Conservation (phyloP, 1,140 invertebrate species). For the Neodiprion fabricii region DNA sequence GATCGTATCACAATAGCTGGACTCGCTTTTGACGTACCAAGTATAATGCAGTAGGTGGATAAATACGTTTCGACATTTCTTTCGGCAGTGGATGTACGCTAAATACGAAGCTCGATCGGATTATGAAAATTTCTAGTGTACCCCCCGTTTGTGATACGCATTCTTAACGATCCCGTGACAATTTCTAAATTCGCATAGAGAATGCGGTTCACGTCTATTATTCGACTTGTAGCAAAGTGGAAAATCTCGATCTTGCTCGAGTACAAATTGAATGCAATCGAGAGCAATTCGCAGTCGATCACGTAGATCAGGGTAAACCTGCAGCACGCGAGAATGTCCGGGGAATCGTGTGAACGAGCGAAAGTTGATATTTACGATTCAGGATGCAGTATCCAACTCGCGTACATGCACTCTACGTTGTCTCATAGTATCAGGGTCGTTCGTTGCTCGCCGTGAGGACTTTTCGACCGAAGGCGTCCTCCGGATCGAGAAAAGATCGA, state of each 20-base stretch:
- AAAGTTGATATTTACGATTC: constrained; percentile 38
- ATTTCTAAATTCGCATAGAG: constrained; percentile 25
- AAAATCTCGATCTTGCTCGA: no score
- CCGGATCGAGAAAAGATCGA: no score
- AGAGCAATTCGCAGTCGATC: no score
- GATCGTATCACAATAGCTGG: not conserved
- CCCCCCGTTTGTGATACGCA: no score
- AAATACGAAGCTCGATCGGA: not conserved
- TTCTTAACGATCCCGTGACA: no score
- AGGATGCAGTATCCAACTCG: constrained; percentile 8
- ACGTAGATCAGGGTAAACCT: not conserved
- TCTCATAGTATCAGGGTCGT: constrained; percentile 14
- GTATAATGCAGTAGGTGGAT: not conserved
- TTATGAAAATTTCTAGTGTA: not conserved
- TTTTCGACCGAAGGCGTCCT: no score
- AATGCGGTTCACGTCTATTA: no score
- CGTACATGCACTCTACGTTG: not conserved
- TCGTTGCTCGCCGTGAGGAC: not conserved
- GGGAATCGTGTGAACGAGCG: constrained; percentile 40
- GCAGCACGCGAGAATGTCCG: constrained; percentile 36
- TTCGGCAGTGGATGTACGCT: not conserved
- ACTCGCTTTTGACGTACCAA: not conserved
- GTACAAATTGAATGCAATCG: no score
- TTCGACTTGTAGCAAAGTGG: no score
- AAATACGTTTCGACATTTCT: not conserved